Conservation (phyloP, 1,140 invertebrate genomes). For the Drosophila aff. region DNA sequence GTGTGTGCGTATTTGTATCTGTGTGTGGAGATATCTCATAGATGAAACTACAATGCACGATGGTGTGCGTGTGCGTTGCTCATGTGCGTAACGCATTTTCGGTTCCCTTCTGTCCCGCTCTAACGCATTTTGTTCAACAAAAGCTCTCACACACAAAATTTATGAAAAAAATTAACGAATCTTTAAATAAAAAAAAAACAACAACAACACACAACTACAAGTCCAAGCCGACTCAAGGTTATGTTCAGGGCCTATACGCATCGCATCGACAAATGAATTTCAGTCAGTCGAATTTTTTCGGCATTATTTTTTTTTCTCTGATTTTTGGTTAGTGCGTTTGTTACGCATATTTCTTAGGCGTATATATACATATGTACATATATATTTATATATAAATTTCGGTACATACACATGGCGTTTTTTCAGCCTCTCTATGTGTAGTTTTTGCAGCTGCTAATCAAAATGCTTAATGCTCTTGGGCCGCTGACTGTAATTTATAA, state of each 20-base stretch:
- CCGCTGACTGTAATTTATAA: constrained; percentile 73
- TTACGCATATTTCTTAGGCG: constrained; percentile 58
- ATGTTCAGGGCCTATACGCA: constrained; percentile 84
- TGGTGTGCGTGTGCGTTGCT: constrained; percentile 34
- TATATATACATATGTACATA: background rate
- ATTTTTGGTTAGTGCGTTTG: constrained; percentile 73
- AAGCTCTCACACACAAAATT: constrained; percentile 46
- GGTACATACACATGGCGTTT: constrained; percentile 5
- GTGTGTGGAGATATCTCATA: constrained; percentile 23
- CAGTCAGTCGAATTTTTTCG: constrained; percentile 35
- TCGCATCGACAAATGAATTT: constrained; percentile 78
- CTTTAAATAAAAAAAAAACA: constrained; percentile 78
- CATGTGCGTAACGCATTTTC: constrained; percentile 79
- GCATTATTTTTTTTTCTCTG: constrained; percentile 24
- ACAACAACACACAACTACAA: constrained; percentile 33
- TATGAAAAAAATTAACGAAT: constrained; percentile 78
- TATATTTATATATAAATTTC: constrained; percentile 1
- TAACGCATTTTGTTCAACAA: constrained; percentile 69
- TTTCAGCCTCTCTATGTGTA: constrained; percentile 35
- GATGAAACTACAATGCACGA: constrained; percentile 15
- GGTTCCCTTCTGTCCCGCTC: constrained; percentile 50
- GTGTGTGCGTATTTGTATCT: constrained; percentile 3
- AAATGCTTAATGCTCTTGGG: constrained; percentile 72
- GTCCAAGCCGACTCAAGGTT: constrained; percentile 73
- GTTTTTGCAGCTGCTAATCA: constrained; percentile 80